A percentile compares a stretch with the other conserved stretches of the same genome.
These are phyloP conservation scores for Apodemia mormo DNA, from an alignment of 2,888 invertebrate species.

Conservation along the genomic window DNA sequence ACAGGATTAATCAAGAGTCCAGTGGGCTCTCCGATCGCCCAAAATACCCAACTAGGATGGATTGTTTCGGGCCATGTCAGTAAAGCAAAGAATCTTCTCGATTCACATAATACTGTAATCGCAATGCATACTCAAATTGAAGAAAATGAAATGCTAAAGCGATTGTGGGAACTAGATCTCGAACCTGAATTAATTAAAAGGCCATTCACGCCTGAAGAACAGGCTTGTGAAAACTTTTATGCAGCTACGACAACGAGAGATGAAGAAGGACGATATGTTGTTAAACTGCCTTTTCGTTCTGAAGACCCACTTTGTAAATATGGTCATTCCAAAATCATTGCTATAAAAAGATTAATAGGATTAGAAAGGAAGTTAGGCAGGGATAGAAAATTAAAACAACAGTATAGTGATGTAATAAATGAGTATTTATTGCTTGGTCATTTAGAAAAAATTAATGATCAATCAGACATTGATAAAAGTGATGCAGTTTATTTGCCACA, in stretches of 20 bases:
- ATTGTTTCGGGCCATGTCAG: too few relatives aligned
- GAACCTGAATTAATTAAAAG: neutral
- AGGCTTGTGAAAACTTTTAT: neutral
- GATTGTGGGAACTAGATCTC: neutral
- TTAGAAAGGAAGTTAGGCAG: neutral
- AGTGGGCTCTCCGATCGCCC: too few relatives aligned
- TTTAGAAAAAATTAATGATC: neutral
- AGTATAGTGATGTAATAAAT: constrained; percentile 3
- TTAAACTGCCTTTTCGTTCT: neutral
- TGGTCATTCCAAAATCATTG: neutral
- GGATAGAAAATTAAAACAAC: neutral
- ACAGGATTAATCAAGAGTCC: too few relatives aligned
- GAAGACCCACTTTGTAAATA: neutral
- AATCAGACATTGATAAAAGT: too few relatives aligned
- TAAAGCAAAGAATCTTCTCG: too few relatives aligned
- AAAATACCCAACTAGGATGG: too few relatives aligned
- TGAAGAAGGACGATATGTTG: too few relatives aligned
- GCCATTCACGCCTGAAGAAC: neutral
- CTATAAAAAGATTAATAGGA: neutral
- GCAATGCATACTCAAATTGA: too few relatives aligned
- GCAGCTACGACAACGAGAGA: neutral
- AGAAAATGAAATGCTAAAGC: neutral
- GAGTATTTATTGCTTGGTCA: constrained; percentile 1
- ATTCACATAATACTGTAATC: too few relatives aligned
- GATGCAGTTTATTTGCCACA: too few relatives aligned